Percentiles rank a stretch among this genome's conserved stretches.
These are phyloP conservation scores for Synanthedon formicaeformis DNA, from an alignment of 2,888 invertebrate species.

Conservation along the genomic window DNA sequence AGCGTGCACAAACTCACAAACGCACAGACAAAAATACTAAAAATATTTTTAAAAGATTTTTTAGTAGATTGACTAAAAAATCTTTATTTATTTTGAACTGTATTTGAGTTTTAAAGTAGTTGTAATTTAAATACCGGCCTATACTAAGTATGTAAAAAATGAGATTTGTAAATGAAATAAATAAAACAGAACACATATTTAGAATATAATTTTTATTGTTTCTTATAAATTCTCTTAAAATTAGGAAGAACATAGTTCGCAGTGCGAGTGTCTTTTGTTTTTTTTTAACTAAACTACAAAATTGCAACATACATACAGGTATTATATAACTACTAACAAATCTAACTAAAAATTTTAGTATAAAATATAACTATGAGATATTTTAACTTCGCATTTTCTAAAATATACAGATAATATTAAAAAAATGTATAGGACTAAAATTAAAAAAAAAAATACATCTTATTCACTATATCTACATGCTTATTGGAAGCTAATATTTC, in stretches of 20 bases:
- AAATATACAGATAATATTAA: conserved; percentile 55
- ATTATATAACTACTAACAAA: conserved; percentile 24
- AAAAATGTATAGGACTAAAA: conserved; percentile 23
- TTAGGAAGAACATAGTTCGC: conserved; percentile 61
- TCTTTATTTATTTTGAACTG: too few relatives aligned
- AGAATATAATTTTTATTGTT: conserved; percentile 66
- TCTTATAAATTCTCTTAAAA: conserved; percentile 65
- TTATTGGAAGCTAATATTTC: conserved; percentile 51
- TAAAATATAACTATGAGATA: conserved; percentile 57
- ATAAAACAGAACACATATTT: conserved; percentile 4
- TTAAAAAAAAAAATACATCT: conserved; percentile 32
- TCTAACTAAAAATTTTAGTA: conserved; percentile 50
- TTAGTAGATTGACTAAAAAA: too few relatives aligned
- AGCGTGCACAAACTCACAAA: too few relatives aligned
- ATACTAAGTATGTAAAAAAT: too few relatives aligned
- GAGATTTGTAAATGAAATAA: conserved; percentile 1
- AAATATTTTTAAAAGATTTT: too few relatives aligned
- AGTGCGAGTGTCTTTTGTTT: conserved; percentile 43
- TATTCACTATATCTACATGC: conserved; percentile 56
- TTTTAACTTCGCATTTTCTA: conserved; percentile 46
- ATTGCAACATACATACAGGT: conserved; percentile 33
- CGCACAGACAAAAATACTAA: too few relatives aligned
- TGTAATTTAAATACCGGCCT: too few relatives aligned
- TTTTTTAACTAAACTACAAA: conserved; percentile 29
- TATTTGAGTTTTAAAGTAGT: too few relatives aligned